A percentile compares a stretch with the other conserved stretches of the same genome.
These are phyloP conservation scores for Gyrodactylus bullatarudis DNA, from an alignment of 1,140 invertebrate genomes.

Conservation along the genomic window DNA sequence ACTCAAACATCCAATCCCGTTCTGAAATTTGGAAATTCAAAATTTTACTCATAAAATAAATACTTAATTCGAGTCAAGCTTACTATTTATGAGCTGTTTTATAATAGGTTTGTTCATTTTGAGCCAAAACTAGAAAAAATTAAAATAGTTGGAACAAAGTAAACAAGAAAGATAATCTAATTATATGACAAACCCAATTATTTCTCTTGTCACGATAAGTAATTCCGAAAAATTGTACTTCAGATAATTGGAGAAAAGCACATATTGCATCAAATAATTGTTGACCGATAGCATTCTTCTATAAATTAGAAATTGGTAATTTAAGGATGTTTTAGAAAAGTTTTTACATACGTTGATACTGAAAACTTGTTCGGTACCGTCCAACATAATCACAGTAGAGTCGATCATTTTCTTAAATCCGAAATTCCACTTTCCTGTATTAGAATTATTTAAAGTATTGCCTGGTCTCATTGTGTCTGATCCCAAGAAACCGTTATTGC, in stretches of 20 bases:
- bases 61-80: too few species aligned
- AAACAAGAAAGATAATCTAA: neutral
- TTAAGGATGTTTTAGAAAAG: neutral
- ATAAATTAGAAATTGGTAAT: too few species aligned
- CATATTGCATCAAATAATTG: slow-evolving; percentile 4
- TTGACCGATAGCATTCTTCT: slow-evolving; percentile 2
- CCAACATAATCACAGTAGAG: slow-evolving; percentile 1
- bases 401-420: neutral
- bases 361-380: neutral
- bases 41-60: neutral
- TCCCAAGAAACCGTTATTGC: neutral
- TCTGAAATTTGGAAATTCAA: neutral
- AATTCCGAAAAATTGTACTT: slow-evolving; percentile 5
- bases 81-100: neutral
- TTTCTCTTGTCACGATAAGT: neutral
- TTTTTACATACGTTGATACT: neutral
- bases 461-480: neutral
- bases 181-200: neutral
- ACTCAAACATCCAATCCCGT: slow-evolving; percentile 15
- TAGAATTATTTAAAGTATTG: neutral
- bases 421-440: neutral
- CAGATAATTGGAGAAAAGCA: neutral
- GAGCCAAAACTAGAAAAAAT: neutral
- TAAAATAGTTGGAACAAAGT: neutral
- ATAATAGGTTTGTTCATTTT: neutral